Conservation (phyloP, 2,113 vertebrate genomes). For the Phoxinus phoxinus region DNA sequence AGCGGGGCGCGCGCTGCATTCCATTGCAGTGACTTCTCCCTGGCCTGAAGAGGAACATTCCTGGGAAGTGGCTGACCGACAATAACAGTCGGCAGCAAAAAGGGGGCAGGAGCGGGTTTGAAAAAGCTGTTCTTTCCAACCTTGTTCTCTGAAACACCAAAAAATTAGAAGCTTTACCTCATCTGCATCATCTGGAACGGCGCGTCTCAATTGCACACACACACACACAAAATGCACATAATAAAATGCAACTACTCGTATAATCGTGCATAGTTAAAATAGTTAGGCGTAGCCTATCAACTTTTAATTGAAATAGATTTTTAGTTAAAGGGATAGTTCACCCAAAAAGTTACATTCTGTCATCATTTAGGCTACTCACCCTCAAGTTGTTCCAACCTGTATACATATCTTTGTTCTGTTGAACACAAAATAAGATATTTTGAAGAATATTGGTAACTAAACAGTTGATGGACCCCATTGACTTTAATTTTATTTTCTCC, state of each 20-base stretch:
- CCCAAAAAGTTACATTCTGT: too few relatives aligned
- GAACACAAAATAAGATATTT: too few relatives aligned
- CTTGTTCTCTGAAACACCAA: slow-evolving; percentile 28
- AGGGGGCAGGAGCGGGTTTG: background rate
- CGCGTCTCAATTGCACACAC: background rate
- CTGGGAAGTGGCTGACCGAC: slow-evolving; percentile 71
- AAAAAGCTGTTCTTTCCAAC: slow-evolving; percentile 47
- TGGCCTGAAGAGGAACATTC: slow-evolving; percentile 75
- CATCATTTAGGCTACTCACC: too few relatives aligned
- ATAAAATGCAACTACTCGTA: background rate
- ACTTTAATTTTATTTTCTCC: too few relatives aligned
- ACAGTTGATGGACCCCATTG: too few relatives aligned
- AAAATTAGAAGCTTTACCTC: slow-evolving; percentile 27
- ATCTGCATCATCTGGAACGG: background rate
- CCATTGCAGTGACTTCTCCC: slow-evolving; percentile 76
- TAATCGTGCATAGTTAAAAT: background rate
- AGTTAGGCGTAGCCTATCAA: background rate
- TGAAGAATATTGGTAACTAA: too few relatives aligned
- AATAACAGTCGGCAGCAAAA: slow-evolving; percentile 66
- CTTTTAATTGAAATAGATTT: too few relatives aligned
- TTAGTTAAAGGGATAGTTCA: too few relatives aligned
- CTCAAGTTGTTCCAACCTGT: too few relatives aligned
- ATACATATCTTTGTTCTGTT: too few relatives aligned
- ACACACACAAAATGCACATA: background rate
- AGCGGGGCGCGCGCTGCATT: slow-evolving; percentile 71